Conservation (phyloP, 2,797 vertebrate species). For the Triplophysa yarkandensis region DNA sequence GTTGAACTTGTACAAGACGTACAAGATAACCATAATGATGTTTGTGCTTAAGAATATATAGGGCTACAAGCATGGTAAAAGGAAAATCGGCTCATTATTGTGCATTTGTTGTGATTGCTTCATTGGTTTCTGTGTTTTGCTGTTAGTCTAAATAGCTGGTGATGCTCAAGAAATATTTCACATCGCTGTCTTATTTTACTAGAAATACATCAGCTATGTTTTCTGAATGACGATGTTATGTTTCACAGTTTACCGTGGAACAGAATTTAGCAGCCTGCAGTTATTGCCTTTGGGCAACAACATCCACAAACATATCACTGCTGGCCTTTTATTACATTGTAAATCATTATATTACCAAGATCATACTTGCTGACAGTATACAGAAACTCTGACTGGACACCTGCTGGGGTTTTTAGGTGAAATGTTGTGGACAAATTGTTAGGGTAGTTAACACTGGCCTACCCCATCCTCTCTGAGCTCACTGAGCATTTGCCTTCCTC, state of each 20-base stretch:
- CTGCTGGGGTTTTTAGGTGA: constrained; percentile 29
- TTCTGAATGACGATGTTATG: neutral
- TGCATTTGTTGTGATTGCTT: too few species aligned
- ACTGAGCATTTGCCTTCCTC: constrained; percentile 11
- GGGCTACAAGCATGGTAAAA: too few species aligned
- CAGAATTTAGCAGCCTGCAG: constrained; percentile 51
- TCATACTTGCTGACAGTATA: constrained; percentile 47
- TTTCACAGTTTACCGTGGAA: constrained; percentile 1
- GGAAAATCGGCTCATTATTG: too few species aligned
- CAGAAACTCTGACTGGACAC: constrained; percentile 33
- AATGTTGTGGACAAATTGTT: constrained; percentile 32
- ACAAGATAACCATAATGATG: neutral
- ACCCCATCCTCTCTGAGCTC: constrained; percentile 16
- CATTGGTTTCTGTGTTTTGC: neutral
- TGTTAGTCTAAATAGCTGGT: neutral
- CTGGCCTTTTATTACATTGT: constrained; percentile 25
- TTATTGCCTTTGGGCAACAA: neutral
- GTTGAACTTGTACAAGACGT: neutral
- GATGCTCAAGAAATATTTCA: neutral
- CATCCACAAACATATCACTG: constrained; percentile 15
- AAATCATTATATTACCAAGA: constrained; percentile 50
- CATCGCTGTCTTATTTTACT: neutral
- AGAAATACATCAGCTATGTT: neutral
- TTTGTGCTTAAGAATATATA: too few species aligned
- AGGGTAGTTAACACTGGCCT: constrained; percentile 25